Percentiles rank a stretch among this genome's conserved stretches.
Conservation (phyloP, 2,797 vertebrate genomes). For the Myotis findleyi region DNA sequence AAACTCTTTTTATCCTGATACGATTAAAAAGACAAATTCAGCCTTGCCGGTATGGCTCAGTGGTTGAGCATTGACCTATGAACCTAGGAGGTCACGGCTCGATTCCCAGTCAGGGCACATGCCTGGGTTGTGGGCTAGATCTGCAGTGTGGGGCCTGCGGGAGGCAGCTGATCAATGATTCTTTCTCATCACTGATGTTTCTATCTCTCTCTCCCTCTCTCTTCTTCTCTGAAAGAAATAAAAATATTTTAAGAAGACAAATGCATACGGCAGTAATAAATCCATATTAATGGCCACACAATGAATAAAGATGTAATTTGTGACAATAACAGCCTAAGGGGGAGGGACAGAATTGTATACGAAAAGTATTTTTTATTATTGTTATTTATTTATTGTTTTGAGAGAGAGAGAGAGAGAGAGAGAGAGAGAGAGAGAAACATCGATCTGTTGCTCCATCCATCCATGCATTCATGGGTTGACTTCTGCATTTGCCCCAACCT, state of each 20-base stretch:
- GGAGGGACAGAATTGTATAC: neutral
- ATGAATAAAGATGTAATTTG: conserved; percentile 21
- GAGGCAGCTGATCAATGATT: too few relatives aligned
- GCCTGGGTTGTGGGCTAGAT: too few relatives aligned
- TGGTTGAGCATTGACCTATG: too few relatives aligned
- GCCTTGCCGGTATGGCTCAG: too few relatives aligned
- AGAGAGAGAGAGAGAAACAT: neutral
- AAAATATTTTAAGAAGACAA: neutral
- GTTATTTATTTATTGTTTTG: neutral
- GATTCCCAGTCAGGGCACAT: too few relatives aligned
- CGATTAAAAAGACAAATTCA: conserved; percentile 3
- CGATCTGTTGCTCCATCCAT: neutral
- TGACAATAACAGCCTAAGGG: neutral
- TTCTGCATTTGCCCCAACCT: neutral
- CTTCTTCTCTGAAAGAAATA: too few relatives aligned
- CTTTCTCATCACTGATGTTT: too few relatives aligned
- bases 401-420: neutral
- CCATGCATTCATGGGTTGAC: neutral
- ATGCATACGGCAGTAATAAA: neutral
- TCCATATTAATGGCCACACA: neutral
- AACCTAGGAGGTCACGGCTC: too few relatives aligned
- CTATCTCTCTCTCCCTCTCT: too few relatives aligned
- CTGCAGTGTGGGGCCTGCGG: too few relatives aligned
- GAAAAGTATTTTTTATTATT: neutral
- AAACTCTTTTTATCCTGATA: neutral